Evolutionary conservation across 2,888 invertebrate species (phyloP).

Genomic region (Homarus gammarus): DNA sequence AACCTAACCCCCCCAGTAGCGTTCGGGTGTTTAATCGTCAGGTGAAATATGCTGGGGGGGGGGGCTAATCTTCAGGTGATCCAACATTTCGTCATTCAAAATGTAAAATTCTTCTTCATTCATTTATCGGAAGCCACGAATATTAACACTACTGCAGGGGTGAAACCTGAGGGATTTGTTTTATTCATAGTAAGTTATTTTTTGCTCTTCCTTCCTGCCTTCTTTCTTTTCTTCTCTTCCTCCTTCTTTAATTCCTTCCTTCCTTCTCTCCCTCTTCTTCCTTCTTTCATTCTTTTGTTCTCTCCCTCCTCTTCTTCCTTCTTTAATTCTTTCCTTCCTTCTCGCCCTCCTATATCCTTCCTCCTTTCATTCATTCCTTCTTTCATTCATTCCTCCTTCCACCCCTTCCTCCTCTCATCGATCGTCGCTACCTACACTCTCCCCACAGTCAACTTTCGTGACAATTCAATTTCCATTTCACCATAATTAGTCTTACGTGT

Average conservation of each 20-base stretch:
- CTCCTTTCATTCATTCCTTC: not conserved
- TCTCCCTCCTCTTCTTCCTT: not conserved
- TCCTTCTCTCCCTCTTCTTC: not conserved
- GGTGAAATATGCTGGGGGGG: too few species aligned
- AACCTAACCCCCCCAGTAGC: too few species aligned
- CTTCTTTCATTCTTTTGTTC: not conserved
- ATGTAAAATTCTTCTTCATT: too few species aligned
- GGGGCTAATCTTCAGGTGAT: too few species aligned
- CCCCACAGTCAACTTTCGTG: slow-evolving; percentile 21
- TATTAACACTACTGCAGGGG: too few species aligned
- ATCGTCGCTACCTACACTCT: not conserved
- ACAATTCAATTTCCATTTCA: slow-evolving; percentile 18
- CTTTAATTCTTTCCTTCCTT: not conserved
- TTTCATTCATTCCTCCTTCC: not conserved
- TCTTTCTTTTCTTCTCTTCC: not conserved
- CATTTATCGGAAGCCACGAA: too few species aligned
- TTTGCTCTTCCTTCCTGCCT: not conserved
- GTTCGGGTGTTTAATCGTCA: too few species aligned
- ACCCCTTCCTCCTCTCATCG: not conserved
- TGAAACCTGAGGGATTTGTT: too few species aligned
- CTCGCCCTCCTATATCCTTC: not conserved
- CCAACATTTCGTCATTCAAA: too few species aligned
- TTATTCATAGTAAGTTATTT: too few species aligned
- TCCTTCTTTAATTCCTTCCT: not conserved
- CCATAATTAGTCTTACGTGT: slow-evolving; percentile 34